These are phyloP conservation scores for Gasterosteus nipponicus DNA, from an alignment of 2,113 vertebrate species.

Conservation along the genomic window DNA sequence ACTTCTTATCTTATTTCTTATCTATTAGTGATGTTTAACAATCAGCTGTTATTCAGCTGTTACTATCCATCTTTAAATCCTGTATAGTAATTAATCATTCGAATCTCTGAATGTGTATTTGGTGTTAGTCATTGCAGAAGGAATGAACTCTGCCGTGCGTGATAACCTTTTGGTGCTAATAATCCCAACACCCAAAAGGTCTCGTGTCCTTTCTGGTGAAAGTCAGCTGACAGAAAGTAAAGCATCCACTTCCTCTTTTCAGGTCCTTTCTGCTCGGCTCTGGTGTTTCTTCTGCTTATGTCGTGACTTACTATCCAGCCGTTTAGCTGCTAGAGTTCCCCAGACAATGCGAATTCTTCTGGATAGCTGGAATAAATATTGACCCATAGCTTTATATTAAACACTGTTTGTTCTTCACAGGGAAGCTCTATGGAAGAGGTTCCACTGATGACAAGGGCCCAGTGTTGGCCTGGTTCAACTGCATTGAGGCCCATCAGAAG, in stretches of 20 bases:
- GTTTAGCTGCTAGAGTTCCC: neutral
- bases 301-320: neutral
- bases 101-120: neutral
- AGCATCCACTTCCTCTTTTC: slow-evolving; percentile 24
- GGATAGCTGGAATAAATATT: neutral
- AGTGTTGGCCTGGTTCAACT: slow-evolving; percentile 94
- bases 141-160: neutral
- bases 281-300: neutral
- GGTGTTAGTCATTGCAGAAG: neutral
- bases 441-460: slow-evolving; percentile 98
- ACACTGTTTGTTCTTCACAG: slow-evolving; percentile 70
- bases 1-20: neutral
- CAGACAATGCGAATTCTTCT: neutral
- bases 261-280: slow-evolving; percentile 28
- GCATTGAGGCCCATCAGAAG: slow-evolving; percentile 93
- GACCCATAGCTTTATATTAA: neutral
- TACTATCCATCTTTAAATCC: neutral
- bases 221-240: slow-evolving; percentile 53
- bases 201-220: slow-evolving; percentile 13
- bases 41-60: neutral
- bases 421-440: slow-evolving; percentile 93
- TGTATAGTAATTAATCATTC: neutral
- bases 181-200: neutral
- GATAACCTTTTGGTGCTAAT: neutral
- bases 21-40: neutral